Percentiles rank a stretch among this genome's conserved stretches.
Evolutionary conservation across 2,888 invertebrate species (phyloP).

Genomic region (Drosophila rellima): DNA sequence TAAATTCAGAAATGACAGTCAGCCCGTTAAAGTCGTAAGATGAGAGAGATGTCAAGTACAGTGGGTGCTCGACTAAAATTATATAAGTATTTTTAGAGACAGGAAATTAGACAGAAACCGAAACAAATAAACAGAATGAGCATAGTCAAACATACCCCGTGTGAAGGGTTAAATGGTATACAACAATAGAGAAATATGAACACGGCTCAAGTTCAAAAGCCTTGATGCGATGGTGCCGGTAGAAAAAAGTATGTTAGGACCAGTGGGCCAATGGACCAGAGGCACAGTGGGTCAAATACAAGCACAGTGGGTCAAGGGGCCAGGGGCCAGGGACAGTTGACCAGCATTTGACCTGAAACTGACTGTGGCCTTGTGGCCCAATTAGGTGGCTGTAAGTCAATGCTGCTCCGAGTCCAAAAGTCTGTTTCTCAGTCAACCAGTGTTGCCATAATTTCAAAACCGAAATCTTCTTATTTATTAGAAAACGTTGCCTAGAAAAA

Average conservation of each 20-base stretch:
- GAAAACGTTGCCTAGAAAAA: too few species aligned
- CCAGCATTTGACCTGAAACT: slow-evolving; percentile 54
- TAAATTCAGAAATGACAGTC: too few species aligned
- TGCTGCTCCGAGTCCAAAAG: slow-evolving; percentile 7
- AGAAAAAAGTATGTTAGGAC: not conserved
- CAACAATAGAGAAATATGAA: slow-evolving; percentile 1
- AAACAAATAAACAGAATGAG: too few species aligned
- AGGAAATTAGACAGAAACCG: too few species aligned
- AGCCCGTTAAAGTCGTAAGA: too few species aligned
- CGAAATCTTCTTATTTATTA: too few species aligned
- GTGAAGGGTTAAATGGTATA: not conserved
- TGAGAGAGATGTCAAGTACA: too few species aligned
- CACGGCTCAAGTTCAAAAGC: slow-evolving; percentile 61
- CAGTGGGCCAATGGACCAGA: not conserved
- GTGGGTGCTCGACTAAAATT: too few species aligned
- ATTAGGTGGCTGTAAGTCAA: slow-evolving; percentile 47
- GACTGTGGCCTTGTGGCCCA: slow-evolving; percentile 48
- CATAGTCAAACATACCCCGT: not conserved
- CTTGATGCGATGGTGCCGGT: slow-evolving; percentile 14
- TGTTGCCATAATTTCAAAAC: too few species aligned
- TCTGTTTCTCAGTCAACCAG: slow-evolving; percentile 16
- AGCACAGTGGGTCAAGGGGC: not conserved
- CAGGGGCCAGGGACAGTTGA: not conserved
- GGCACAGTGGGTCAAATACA: not conserved
- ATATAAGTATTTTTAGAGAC: too few species aligned